phyloP scores from a whole-genome alignment of 2,797 vertebrate species.

The Pseudochromis fuscus region DNA sequence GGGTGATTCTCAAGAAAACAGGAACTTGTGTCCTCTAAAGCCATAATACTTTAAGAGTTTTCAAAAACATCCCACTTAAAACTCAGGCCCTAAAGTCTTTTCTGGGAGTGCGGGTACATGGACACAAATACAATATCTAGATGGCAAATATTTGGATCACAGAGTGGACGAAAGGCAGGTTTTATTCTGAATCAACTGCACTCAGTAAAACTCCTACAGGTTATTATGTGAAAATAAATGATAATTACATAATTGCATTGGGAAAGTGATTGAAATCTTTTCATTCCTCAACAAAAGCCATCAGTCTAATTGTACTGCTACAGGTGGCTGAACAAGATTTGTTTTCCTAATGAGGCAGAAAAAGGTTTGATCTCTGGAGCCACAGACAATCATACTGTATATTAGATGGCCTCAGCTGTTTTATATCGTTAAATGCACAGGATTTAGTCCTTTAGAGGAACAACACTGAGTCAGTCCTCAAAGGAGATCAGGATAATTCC shows the following conservation, averaged over 20 bases:
- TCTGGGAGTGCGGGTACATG: too few species aligned
- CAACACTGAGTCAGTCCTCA: background rate
- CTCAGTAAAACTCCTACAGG: too few species aligned
- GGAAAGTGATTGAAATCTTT: background rate
- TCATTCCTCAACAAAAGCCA: background rate
- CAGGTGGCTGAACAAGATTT: background rate
- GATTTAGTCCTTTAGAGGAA: constrained; percentile 5
- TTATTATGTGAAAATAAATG: too few species aligned
- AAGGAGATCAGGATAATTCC: background rate
- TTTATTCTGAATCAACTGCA: too few species aligned
- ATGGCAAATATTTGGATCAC: too few species aligned
- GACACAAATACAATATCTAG: too few species aligned
- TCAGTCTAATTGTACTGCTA: background rate
- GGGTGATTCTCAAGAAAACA: too few species aligned
- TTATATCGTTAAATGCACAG: background rate
- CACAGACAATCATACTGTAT: background rate
- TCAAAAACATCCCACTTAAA: too few species aligned
- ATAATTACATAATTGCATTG: background rate
- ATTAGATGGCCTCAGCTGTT: background rate
- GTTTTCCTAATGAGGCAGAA: constrained; percentile 2
- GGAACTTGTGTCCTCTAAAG: too few species aligned
- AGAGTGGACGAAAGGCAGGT: too few species aligned
- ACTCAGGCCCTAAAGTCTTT: too few species aligned
- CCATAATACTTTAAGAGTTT: too few species aligned
- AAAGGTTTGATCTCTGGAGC: background rate